Conservation (phyloP, 2,888 invertebrate genomes). For the Pachycephus smyrnensis region DNA sequence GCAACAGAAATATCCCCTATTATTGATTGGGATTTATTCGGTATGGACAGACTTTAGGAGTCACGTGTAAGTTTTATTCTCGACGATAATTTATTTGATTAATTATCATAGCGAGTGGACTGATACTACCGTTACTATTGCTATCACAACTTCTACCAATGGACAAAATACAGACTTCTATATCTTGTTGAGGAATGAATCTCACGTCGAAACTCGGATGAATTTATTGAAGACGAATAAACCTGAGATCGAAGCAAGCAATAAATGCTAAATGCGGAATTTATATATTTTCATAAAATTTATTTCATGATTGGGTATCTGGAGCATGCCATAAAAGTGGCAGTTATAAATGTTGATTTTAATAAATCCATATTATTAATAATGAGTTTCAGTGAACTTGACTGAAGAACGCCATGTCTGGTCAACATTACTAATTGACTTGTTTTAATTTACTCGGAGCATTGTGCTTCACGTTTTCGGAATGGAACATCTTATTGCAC, state of each 20-base stretch:
- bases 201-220: neutral
- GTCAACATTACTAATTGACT: slow-evolving; percentile 22
- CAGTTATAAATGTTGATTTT: slow-evolving; percentile 61
- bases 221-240: neutral
- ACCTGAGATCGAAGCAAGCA: neutral
- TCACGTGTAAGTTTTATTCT: neutral
- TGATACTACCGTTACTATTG: neutral
- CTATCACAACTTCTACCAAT: neutral
- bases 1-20: neutral
- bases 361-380: slow-evolving; percentile 35
- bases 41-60: neutral
- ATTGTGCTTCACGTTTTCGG: neutral
- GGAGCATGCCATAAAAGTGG: neutral
- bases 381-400: slow-evolving; percentile 20
- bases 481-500: neutral
- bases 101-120: neutral
- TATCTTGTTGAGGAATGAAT: neutral
- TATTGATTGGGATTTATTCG: neutral
- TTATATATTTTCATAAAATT: neutral
- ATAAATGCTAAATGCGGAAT: neutral
- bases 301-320: neutral
- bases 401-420: slow-evolving; percentile 16
- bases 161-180: neutral
- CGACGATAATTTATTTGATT: neutral
- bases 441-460: slow-evolving; percentile 11